Percentiles rank a stretch among this genome's conserved stretches.
These are phyloP conservation scores for Chymomyza costata DNA, from an alignment of 1,140 invertebrate species.

Conservation along the genomic window DNA sequence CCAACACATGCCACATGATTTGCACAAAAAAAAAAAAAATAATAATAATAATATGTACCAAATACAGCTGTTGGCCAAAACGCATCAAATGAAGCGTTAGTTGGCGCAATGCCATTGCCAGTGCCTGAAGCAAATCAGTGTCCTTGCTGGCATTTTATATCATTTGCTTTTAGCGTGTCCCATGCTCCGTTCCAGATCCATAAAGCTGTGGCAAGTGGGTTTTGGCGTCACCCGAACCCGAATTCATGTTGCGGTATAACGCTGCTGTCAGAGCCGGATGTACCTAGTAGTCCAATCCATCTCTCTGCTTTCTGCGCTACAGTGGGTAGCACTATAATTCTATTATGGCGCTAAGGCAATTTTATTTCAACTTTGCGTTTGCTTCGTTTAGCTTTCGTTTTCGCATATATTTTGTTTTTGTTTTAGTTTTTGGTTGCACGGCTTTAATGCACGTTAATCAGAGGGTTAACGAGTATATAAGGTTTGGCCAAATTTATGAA, in stretches of 20 bases:
- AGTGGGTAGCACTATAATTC: conserved; percentile 64
- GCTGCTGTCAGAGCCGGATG: background rate
- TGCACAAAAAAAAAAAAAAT: too few relatives aligned
- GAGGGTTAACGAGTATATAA: too few relatives aligned
- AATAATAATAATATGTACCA: too few relatives aligned
- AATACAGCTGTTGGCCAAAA: conserved; percentile 50
- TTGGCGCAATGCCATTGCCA: conserved; percentile 3
- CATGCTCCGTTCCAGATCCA: background rate
- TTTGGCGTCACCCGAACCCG: background rate
- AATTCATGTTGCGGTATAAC: conserved; percentile 1
- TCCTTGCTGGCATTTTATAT: conserved; percentile 46
- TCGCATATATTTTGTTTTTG: too few relatives aligned
- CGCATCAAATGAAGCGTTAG: conserved; percentile 43
- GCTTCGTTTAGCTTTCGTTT: conserved; percentile 48
- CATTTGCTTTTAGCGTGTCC: conserved; percentile 28
- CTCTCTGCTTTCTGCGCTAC: conserved; percentile 15
- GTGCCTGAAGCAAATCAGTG: conserved; percentile 42
- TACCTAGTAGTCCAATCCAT: conserved; percentile 3
- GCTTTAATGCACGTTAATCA: conserved; percentile 47
- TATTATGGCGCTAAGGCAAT: conserved; percentile 63
- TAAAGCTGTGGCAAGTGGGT: too few relatives aligned
- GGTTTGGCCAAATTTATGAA: too few relatives aligned
- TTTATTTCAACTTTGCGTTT: conserved; percentile 24
- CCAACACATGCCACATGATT: conserved; percentile 66
- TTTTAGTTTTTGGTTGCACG: too few relatives aligned